These are phyloP conservation scores for Gisinianus flammeolus DNA, from an alignment of 2,888 invertebrate species.

Conservation along the genomic window DNA sequence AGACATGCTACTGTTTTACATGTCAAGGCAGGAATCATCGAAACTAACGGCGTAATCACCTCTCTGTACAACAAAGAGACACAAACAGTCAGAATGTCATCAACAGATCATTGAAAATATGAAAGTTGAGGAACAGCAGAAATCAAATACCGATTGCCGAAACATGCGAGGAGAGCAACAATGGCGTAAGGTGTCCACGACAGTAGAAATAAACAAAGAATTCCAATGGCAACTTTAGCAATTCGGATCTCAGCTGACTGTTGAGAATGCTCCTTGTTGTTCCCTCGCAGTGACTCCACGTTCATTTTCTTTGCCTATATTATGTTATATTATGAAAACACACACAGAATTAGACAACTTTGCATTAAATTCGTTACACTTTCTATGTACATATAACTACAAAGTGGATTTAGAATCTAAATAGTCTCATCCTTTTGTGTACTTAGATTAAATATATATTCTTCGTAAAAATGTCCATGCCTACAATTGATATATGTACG, in stretches of 20 bases:
- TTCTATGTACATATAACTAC: neutral
- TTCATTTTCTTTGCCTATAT: slow-evolving; percentile 86
- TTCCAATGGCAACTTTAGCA: slow-evolving; percentile 85
- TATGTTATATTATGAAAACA: neutral
- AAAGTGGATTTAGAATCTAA: neutral
- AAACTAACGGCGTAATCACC: slow-evolving; percentile 65
- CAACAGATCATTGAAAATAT: no score
- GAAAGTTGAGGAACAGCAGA: no score
- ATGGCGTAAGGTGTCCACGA: slow-evolving; percentile 92
- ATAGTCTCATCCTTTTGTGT: neutral
- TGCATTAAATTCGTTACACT: neutral
- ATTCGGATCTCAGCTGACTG: slow-evolving; percentile 83
- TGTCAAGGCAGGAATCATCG: slow-evolving; percentile 85
- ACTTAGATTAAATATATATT: no score
- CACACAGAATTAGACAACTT: neutral
- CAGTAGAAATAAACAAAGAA: slow-evolving; percentile 81
- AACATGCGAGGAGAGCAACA: slow-evolving; percentile 79
- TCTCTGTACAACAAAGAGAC: slow-evolving; percentile 62
- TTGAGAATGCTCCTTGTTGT: slow-evolving; percentile 71
- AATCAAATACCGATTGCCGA: slow-evolving; percentile 77
- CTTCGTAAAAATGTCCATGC: no score
- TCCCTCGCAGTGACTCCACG: slow-evolving; percentile 78
- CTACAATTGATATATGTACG: no score
- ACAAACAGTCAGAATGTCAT: no score
- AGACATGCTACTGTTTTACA: slow-evolving; percentile 89